Conservation (phyloP, 2,888 invertebrate species). For the Machimus atricapillus region DNA sequence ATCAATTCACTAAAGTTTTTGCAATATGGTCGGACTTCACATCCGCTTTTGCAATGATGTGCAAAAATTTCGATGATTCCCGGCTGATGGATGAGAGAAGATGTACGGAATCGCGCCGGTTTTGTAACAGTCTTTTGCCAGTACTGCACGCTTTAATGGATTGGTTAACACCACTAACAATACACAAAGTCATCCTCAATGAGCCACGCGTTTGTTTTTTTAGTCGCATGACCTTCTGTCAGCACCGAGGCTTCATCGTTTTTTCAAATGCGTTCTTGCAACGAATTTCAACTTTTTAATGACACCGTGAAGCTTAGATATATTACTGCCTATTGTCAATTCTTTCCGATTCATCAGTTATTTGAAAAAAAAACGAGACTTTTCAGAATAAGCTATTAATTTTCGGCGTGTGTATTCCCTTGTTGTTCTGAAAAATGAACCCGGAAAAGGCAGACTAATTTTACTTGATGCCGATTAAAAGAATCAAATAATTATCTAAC, state of each 20-base stretch:
- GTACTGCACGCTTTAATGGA: background rate
- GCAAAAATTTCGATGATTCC: conserved; percentile 1
- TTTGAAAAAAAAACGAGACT: background rate
- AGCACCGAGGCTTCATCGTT: background rate
- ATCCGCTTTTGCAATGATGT: conserved; percentile 22
- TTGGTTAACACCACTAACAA: background rate
- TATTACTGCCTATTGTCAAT: background rate
- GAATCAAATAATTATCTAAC: background rate
- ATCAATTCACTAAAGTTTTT: background rate
- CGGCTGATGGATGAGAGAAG: background rate
- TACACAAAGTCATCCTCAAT: background rate
- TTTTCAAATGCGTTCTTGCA: background rate
- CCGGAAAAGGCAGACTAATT: background rate
- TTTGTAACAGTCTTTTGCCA: background rate
- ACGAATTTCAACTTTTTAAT: background rate
- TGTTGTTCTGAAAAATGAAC: background rate
- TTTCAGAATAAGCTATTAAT: background rate
- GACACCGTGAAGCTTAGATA: background rate
- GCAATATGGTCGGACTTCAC: background rate
- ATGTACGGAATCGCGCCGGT: background rate
- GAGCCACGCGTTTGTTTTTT: conserved; percentile 1
- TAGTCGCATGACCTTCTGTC: conserved; percentile 11
- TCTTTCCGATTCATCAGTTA: background rate
- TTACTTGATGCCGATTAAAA: background rate
- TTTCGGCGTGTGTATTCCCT: background rate